Evolutionary conservation across 2,888 invertebrate species (phyloP), one percentile per base, ranked within the genome.

Genomic region (Matsumyia berberina): DNA sequence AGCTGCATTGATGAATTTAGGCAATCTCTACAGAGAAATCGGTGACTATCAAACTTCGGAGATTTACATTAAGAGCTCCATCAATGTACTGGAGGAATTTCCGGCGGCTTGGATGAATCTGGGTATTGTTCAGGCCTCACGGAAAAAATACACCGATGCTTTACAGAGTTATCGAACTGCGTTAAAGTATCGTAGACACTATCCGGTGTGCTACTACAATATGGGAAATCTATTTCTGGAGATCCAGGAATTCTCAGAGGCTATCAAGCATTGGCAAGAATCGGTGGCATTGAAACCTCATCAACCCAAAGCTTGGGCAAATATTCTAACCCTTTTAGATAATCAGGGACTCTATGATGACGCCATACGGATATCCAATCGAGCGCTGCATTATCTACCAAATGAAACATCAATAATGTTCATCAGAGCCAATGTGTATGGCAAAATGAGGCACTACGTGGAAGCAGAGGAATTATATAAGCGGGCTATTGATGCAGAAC

Each of bases 31-130:
- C 87, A 97, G 98, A 91, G 98, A 98, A 91, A 93, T 96, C 67
- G 97, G 97, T 37, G 97, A 99, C 90, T 92, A 98, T 88, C 96
- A 96, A 89, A 96, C 96, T 2, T 98, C 99, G 17, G 98, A 98
- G 92, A 95, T 96, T 60, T 94, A 96, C 86, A 93, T 98, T 12
- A 93, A 93, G 87, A 93, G 93, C 88, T 97, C 98, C 53, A 92
- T 98, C 11, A 89, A 93, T 86, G 92, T 95, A 1, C 87, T 89
- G 72, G 90, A 95, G 35, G 96, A 96, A 90, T 99, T 98, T 92
- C 96, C 98, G 1, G 96, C 98, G 0, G 99, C 98, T 0, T 99
- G 98, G 98, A 99, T 99, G 98, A 99, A 99, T 92, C 93, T 99
- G 66, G 99, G 98, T 12, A 98, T 99, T 87, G 96, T 98, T 33